phyloP scores from a whole-genome alignment of 2,797 vertebrate species.

The Alauda arvensis region DNA sequence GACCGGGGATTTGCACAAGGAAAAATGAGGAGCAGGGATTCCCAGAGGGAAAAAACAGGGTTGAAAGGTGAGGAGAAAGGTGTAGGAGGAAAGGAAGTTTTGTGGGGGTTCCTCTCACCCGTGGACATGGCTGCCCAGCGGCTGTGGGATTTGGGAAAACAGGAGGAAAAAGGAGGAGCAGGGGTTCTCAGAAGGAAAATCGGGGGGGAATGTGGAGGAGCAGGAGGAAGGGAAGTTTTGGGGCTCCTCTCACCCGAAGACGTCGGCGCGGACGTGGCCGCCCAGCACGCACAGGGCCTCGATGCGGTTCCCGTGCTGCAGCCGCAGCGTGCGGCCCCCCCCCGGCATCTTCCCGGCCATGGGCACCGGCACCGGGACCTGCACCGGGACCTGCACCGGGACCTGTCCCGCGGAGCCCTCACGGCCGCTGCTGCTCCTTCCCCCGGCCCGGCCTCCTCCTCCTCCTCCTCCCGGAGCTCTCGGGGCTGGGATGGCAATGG shows the following conservation, averaged over 20 bases:
- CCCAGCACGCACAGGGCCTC: constrained; percentile 67
- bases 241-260: neutral
- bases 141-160: neutral
- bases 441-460: neutral
- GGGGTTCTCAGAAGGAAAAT: neutral
- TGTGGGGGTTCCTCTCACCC: neutral
- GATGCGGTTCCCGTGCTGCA: constrained; percentile 72
- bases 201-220: too few species aligned
- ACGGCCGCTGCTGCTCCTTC: neutral
- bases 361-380: neutral
- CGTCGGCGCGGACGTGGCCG: neutral
- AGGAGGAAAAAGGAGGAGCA: neutral
- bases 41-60: too few species aligned
- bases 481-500: neutral
- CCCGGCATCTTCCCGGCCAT: constrained; percentile 57
- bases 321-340: constrained; percentile 75
- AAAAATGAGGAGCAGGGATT: too few species aligned
- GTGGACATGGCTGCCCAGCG: neutral
- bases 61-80: neutral
- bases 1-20: neutral
- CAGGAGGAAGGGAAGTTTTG: neutral
- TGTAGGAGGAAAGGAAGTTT: neutral
- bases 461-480: neutral
- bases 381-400: neutral
- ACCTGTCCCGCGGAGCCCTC: neutral